These are phyloP conservation scores for Orthosia gracilis DNA, from an alignment of 2,888 invertebrate species.

Conservation along the genomic window DNA sequence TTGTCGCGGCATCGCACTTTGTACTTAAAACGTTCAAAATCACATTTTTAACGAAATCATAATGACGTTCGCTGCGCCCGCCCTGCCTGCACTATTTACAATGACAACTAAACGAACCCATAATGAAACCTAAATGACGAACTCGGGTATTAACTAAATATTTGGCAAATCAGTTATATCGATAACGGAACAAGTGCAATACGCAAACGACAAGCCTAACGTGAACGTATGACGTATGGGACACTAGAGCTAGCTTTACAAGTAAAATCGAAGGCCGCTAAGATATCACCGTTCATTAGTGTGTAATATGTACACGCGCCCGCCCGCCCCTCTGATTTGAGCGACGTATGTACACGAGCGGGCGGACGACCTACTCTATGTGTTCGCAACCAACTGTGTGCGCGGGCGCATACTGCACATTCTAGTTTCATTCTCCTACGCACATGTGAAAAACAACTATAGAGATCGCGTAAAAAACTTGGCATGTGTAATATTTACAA, in stretches of 20 bases:
- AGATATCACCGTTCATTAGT: conserved; percentile 90
- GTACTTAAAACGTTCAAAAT: conserved; percentile 78
- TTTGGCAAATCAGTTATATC: conserved; percentile 83
- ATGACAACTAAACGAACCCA: conserved; percentile 80
- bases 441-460: conserved; percentile 51
- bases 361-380: conserved; percentile 44
- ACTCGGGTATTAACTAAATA: conserved; percentile 83
- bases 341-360: conserved; percentile 81
- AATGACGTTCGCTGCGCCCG: conserved; percentile 75
- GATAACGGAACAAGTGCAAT: conserved; percentile 78
- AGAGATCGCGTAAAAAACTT: conserved; percentile 61
- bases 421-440: conserved; percentile 39
- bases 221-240: conserved; percentile 76
- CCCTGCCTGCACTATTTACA: conserved; percentile 82
- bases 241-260: conserved; percentile 90
- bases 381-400: conserved; percentile 34
- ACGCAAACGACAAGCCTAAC: conserved; percentile 75
- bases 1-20: conserved; percentile 74
- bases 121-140: conserved; percentile 79
- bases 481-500: conserved; percentile 63
- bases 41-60: conserved; percentile 71
- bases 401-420: conserved; percentile 53
- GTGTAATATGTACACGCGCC: conserved; percentile 85
- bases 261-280: conserved; percentile 91
- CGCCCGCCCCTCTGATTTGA: conserved; percentile 72